phyloP scores from a whole-genome alignment of 2,113 vertebrate species.

The Gambusia affinis region DNA sequence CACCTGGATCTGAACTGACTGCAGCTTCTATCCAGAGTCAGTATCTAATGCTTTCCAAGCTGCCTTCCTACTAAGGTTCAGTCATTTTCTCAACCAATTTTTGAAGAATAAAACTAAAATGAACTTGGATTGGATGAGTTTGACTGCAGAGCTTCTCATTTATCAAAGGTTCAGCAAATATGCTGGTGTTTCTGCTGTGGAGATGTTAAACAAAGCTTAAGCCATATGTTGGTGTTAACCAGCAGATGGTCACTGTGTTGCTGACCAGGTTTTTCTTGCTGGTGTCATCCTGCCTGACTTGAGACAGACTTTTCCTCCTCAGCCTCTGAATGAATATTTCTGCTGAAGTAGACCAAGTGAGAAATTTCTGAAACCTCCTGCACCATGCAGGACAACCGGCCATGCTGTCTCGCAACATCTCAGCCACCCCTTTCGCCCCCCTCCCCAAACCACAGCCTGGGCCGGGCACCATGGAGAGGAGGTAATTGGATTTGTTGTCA shows the following conservation, averaged over 20 bases:
- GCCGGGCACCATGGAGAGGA: constrained; percentile 91
- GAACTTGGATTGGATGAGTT: neutral
- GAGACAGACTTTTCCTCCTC: neutral
- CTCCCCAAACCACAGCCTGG: constrained; percentile 55
- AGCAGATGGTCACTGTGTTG: neutral
- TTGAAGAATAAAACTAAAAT: neutral
- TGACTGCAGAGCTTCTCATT: neutral
- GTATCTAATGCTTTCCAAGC: neutral
- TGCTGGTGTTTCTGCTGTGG: neutral
- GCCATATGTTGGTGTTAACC: neutral
- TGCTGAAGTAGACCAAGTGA: neutral
- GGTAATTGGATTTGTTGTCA: constrained; percentile 99
- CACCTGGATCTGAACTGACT: neutral
- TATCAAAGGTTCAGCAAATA: neutral
- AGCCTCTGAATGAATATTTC: neutral
- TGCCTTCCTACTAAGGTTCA: neutral
- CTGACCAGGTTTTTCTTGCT: neutral
- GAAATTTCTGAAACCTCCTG: neutral
- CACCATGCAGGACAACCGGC: neutral
- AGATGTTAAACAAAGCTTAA: neutral
- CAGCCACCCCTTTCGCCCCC: constrained; percentile 74
- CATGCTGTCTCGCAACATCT: constrained; percentile 1
- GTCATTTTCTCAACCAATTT: neutral
- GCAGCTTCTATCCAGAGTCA: neutral
- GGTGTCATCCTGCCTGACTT: neutral